phyloP scores from a whole-genome alignment of 2,888 invertebrate genomes.

The Siphonodentalium dalli region DNA sequence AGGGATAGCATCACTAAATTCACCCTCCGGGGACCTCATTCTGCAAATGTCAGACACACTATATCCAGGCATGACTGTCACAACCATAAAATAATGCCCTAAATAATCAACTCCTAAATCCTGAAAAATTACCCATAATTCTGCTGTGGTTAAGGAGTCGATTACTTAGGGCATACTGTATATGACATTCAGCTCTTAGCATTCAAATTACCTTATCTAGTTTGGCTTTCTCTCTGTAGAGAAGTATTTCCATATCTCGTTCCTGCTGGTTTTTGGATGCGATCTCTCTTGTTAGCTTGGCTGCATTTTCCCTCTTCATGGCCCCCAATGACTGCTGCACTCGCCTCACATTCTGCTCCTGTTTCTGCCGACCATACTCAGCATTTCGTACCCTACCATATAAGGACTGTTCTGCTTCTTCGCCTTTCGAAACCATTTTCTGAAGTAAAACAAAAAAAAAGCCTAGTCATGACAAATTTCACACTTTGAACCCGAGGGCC shows the following conservation, averaged over 20 bases:
- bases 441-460: constrained; percentile 28
- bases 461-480: too few relatives aligned
- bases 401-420: constrained; percentile 55
- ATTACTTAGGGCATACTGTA: too few relatives aligned
- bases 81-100: too few relatives aligned
- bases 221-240: constrained; percentile 55
- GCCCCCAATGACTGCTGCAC: constrained; percentile 51
- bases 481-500: too few relatives aligned
- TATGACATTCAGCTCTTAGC: too few relatives aligned
- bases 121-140: too few relatives aligned
- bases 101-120: too few relatives aligned
- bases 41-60: too few relatives aligned
- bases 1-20: too few relatives aligned
- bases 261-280: constrained; percentile 43
- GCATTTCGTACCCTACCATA: constrained; percentile 56
- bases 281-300: constrained; percentile 48
- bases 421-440: constrained; percentile 61
- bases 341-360: constrained; percentile 55
- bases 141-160: too few relatives aligned
- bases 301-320: constrained; percentile 47
- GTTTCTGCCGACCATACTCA: constrained; percentile 59
- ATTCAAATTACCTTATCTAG: constrained; percentile 54
- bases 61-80: too few relatives aligned
- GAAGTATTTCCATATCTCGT: constrained; percentile 50
- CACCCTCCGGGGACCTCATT: too few relatives aligned